Conservation (phyloP, 2,797 vertebrate species). For the Tenualosa thibaudeaui region DNA sequence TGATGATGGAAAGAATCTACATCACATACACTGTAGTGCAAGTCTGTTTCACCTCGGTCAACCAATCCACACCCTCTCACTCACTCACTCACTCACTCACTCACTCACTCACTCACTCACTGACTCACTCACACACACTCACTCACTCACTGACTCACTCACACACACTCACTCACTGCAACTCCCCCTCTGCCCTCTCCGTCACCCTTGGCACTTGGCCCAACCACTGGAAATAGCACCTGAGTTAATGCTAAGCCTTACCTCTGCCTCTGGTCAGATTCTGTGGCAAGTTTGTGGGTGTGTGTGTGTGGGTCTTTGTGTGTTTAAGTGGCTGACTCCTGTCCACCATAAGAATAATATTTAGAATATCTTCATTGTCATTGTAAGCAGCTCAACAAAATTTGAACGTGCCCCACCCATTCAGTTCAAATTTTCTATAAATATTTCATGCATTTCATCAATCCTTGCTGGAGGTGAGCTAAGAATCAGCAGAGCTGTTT, state of each 20-base stretch:
- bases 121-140: background rate
- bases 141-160: background rate
- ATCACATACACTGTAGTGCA: too few species aligned
- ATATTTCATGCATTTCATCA: background rate
- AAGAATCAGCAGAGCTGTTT: background rate
- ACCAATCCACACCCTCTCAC: background rate
- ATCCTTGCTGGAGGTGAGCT: background rate
- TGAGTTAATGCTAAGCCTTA: slow-evolving; percentile 29
- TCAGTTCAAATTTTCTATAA: background rate
- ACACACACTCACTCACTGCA: background rate
- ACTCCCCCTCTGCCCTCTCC: background rate
- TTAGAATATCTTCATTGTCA: background rate
- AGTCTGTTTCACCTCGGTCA: too few species aligned
- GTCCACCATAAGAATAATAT: background rate
- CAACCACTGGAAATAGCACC: slow-evolving; percentile 32
- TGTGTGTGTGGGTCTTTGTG: background rate
- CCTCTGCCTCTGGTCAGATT: background rate
- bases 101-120: background rate
- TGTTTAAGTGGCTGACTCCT: background rate
- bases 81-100: background rate
- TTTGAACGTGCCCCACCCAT: too few species aligned
- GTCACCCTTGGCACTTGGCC: background rate
- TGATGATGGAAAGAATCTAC: too few species aligned
- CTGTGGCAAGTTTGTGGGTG: background rate
- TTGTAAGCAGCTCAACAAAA: too few species aligned